Evolutionary conservation across 1,140 invertebrate species (phyloP).

Genomic region (Vanessa atalanta): DNA sequence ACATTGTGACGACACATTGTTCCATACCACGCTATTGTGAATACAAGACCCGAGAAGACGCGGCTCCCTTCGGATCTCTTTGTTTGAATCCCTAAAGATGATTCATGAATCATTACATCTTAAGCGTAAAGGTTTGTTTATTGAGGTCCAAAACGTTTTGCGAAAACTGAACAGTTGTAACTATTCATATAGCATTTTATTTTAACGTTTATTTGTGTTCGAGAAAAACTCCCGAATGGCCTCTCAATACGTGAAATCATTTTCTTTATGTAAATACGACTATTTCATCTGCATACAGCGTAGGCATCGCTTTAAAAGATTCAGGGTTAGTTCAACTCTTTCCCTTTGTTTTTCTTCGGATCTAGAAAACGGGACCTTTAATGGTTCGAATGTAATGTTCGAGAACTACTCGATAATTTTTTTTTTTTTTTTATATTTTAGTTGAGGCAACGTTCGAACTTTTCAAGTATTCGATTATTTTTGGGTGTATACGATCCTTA

Average conservation of each 20-base stretch:
- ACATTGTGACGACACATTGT: background rate
- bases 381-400: slow-evolving; percentile 1
- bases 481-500: too few relatives aligned
- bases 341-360: slow-evolving; percentile 19
- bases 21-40: background rate
- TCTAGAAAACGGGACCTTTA: slow-evolving; percentile 20
- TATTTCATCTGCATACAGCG: slow-evolving; percentile 49
- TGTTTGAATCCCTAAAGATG: slow-evolving; percentile 9
- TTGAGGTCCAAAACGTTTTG: slow-evolving; percentile 25
- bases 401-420: background rate
- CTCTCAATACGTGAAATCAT: slow-evolving; percentile 52
- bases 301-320: slow-evolving; percentile 36
- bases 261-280: slow-evolving; percentile 57
- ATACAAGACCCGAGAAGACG: background rate
- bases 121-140: slow-evolving; percentile 22
- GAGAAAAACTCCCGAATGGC: slow-evolving; percentile 28
- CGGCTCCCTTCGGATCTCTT: background rate
- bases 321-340: slow-evolving; percentile 19
- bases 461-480: too few relatives aligned
- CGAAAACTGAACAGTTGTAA: slow-evolving; percentile 15
- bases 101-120: slow-evolving; percentile 7
- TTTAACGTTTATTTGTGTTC: slow-evolving; percentile 16
- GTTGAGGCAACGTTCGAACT: background rate
- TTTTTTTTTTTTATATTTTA: background rate
- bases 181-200: slow-evolving; percentile 7